Percentiles rank a stretch among this genome's conserved stretches.
Conservation (phyloP, 2,797 vertebrate species). For the Melanotaenia trifasciata region DNA sequence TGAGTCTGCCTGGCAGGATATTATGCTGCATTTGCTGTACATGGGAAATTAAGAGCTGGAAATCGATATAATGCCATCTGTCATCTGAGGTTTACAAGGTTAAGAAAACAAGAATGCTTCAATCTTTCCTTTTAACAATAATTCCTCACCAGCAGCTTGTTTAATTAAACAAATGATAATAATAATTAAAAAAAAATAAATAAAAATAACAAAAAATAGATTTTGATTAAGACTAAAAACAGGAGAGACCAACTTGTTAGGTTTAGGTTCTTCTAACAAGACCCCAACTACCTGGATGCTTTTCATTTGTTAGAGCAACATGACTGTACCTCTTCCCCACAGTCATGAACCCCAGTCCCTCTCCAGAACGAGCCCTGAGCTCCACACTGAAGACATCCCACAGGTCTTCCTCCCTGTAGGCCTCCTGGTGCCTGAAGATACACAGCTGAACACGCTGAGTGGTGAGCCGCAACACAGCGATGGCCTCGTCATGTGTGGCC, state of each 20-base stretch:
- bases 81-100: background rate
- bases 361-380: constrained; percentile 86
- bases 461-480: constrained; percentile 93
- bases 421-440: constrained; percentile 91
- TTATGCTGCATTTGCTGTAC: too few species aligned
- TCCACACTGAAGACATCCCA: constrained; percentile 91
- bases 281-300: background rate
- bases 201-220: too few species aligned
- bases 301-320: background rate
- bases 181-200: too few species aligned
- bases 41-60: too few species aligned
- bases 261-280: background rate
- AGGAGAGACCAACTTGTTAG: background rate
- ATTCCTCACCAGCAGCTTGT: too few species aligned
- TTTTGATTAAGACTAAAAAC: too few species aligned
- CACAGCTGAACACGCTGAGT: constrained; percentile 89
- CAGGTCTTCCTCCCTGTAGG: constrained; percentile 89
- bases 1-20: too few species aligned
- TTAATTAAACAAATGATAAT: too few species aligned
- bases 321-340: constrained; percentile 92
- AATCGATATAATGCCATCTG: background rate
- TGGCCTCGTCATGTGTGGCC: constrained; percentile 94
- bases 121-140: too few species aligned
- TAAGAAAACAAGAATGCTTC: background rate
- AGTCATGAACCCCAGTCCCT: constrained; percentile 90